Conservation (phyloP, 2,888 invertebrate species). For the Andrena dorsata region DNA sequence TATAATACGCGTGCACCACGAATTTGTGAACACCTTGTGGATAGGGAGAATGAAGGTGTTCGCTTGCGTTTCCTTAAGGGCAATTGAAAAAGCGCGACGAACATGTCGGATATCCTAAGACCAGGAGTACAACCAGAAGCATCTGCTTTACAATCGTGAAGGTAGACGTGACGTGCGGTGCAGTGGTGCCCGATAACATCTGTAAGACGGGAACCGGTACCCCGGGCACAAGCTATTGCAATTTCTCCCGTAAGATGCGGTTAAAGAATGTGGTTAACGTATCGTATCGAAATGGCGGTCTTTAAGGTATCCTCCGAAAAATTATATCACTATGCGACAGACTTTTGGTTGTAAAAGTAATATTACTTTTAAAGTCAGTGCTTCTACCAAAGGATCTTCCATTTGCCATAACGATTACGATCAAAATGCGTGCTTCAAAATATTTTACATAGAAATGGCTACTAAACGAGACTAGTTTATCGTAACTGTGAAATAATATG, state of each 20-base stretch:
- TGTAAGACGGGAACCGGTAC: constrained; percentile 76
- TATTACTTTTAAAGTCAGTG: neutral
- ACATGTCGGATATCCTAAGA: constrained; percentile 23
- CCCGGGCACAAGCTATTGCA: constrained; percentile 42
- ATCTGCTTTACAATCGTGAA: constrained; percentile 67
- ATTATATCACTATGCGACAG: constrained; percentile 29
- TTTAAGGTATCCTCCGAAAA: constrained; percentile 33
- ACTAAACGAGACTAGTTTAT: neutral
- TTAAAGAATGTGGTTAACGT: constrained; percentile 39
- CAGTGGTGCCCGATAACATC: constrained; percentile 74
- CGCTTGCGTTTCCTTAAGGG: neutral
- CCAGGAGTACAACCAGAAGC: constrained; percentile 60
- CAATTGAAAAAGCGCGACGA: constrained; percentile 7
- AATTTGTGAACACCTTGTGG: neutral
- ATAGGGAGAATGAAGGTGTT: neutral
- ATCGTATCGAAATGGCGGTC: constrained; percentile 41
- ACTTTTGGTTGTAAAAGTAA: constrained; percentile 21
- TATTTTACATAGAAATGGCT: neutral
- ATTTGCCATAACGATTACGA: neutral
- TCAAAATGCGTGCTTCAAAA: neutral
- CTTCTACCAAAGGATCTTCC: neutral
- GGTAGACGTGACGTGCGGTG: constrained; percentile 60
- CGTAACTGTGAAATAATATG: neutral
- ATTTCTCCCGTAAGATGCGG: constrained; percentile 34
- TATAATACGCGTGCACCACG: neutral